These are phyloP conservation scores for Chiloscyllium punctatum DNA, from an alignment of 2,797 vertebrate genomes.

Conservation along the genomic window DNA sequence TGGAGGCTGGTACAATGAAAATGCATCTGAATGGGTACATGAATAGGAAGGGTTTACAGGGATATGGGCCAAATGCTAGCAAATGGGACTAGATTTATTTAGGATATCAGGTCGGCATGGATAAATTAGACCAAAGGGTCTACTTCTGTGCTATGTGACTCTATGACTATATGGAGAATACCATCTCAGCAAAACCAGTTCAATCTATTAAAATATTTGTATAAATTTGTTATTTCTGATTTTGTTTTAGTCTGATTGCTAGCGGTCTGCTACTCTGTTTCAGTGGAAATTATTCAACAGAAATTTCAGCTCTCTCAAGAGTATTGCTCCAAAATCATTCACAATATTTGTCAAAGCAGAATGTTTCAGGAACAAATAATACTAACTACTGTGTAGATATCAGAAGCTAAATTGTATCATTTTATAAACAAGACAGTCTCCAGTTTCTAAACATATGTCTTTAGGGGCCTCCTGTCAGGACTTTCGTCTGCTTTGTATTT, in stretches of 20 bases:
- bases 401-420: not conserved
- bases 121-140: too few relatives aligned
- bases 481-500: not conserved
- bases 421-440: not conserved
- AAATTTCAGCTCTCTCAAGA: not conserved
- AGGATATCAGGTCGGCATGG: too few relatives aligned
- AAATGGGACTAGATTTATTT: too few relatives aligned
- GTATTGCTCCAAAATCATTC: not conserved
- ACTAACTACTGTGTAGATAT: not conserved
- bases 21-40: too few relatives aligned
- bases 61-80: too few relatives aligned
- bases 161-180: not conserved
- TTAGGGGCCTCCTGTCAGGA: conserved; percentile 3
- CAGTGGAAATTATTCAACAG: not conserved
- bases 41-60: too few relatives aligned
- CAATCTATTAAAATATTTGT: not conserved
- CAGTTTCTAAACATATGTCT: not conserved
- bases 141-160: too few relatives aligned
- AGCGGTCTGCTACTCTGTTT: not conserved
- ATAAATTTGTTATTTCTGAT: not conserved
- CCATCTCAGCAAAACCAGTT: not conserved
- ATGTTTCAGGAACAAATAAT: not conserved
- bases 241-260: not conserved
- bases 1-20: too few relatives aligned
- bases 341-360: conserved; percentile 12